Base-by-base conservation (phyloP, 2,113 vertebrate species). In the Verasper variegatus region DNA sequence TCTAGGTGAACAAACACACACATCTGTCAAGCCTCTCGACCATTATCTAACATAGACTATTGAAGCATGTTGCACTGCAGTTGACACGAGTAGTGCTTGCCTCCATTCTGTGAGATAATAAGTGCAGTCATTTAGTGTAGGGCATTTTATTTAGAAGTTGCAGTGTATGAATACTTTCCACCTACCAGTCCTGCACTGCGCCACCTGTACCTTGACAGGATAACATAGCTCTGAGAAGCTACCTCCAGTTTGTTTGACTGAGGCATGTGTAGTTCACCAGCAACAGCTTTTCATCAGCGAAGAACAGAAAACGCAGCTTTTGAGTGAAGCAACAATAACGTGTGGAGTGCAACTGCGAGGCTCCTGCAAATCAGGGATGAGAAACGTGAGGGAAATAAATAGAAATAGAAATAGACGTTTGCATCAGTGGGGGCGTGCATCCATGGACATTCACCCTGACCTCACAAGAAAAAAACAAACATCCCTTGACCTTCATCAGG, bases 401-500 rank as follows among this genome's bases (percentile, higher is more conserved):
- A 61, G 27, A 70, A 15, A 75, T 68, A 31, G n/a, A n/a, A n/a
- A n/a, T 52, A 31, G 49, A 51, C 2, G 23, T 76, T 69, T 83
- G 60, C 61, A 47, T 70, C 12, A 2, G 3, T 27, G 15, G 55
- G 17, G 23, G 40, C 11, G 31, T 5, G 66, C 2, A 7, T 21
- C 31, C 31, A 61, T n/a, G 37, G 15, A 10, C 8, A 26, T 58
- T 45, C 61, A 51, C 18, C 26, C 60, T 72, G 21, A 37, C 31
- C 24, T 71, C 54, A 78, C 24, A 59, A 47, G 68, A 54, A 55
- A 59, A 71, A 84, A 73, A 67, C 60, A 85, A 82, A 75, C 60
- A 80, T 85, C 75, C 80, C 58, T 80, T 64, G 76, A 85, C 76
- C 84, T 85, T 85, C 69, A 63, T 75, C 65, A 47, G 1, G 8